These are phyloP conservation scores for Apodemus speciosus DNA, from an alignment of 2,113 vertebrate species.

Conservation along the genomic window DNA sequence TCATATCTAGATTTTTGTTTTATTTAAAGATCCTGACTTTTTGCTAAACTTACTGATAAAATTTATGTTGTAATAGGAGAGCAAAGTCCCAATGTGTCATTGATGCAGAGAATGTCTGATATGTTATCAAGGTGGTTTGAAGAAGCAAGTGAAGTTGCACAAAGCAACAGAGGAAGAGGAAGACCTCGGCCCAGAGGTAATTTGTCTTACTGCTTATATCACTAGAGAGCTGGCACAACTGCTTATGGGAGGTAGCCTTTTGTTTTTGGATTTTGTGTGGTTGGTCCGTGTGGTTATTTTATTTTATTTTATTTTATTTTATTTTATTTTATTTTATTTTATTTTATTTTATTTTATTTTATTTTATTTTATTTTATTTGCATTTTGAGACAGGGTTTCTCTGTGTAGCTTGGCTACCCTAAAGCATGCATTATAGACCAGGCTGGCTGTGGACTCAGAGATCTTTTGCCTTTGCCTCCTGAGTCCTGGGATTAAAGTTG, in stretches of 20 bases:
- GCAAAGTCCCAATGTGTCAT: constrained; percentile 95
- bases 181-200: constrained; percentile 92
- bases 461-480: neutral
- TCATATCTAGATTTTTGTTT: constrained; percentile 30
- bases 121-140: constrained; percentile 99
- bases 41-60: constrained; percentile 49
- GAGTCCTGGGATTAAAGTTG: neutral
- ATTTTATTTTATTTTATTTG: too few species aligned
- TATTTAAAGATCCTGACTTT: neutral
- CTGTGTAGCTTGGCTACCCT: neutral
- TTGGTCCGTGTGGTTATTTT: neutral
- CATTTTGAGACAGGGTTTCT: neutral
- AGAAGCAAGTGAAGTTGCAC: constrained; percentile 96
- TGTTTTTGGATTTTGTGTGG: neutral
- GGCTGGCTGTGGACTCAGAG: neutral
- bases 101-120: constrained; percentile 99
- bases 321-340: too few species aligned
- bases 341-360: too few species aligned
- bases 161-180: constrained; percentile 92
- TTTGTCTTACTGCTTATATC: neutral
- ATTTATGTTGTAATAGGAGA: constrained; percentile 88
- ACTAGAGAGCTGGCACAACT: neutral
- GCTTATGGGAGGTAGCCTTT: neutral
- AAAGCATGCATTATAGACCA: neutral
- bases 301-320: too few species aligned